phyloP scores from a whole-genome alignment of 2,797 vertebrate species.

The Pangasius larnaudii region DNA sequence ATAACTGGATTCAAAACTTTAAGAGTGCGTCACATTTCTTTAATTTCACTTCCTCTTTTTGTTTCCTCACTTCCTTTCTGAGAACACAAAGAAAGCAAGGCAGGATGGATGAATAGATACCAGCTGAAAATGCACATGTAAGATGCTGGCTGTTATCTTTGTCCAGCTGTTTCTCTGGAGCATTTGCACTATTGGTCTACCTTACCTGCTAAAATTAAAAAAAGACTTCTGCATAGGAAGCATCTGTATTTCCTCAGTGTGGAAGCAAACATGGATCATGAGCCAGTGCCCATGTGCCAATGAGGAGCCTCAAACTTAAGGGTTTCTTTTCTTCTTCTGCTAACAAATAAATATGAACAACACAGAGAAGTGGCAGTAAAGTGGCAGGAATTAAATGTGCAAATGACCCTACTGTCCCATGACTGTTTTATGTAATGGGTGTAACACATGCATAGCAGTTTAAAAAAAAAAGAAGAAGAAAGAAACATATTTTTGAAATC shows the following conservation, averaged over 20 bases:
- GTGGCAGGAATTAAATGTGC: background rate
- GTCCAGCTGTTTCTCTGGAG: background rate
- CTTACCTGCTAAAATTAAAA: background rate
- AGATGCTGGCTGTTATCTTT: background rate
- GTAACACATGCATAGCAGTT: background rate
- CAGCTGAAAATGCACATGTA: background rate
- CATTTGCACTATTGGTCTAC: background rate
- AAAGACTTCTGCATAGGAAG: background rate
- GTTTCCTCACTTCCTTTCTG: background rate
- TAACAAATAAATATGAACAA: background rate
- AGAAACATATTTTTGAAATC: background rate
- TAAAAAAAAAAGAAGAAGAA: background rate
- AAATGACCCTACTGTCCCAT: background rate
- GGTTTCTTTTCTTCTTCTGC: background rate
- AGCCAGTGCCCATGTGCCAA: background rate
- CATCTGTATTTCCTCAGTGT: background rate
- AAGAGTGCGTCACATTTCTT: background rate
- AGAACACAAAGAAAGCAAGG: background rate
- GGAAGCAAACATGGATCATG: background rate
- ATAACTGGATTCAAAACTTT: background rate
- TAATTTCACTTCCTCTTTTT: slow-evolving; percentile 3
- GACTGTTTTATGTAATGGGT: background rate
- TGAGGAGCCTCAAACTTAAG: background rate
- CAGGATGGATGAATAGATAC: background rate
- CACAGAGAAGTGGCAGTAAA: background rate